Percentiles rank a stretch among this genome's conserved stretches.
Conservation (phyloP, 2,113 vertebrate genomes). For the Dasyprocta punctata region DNA sequence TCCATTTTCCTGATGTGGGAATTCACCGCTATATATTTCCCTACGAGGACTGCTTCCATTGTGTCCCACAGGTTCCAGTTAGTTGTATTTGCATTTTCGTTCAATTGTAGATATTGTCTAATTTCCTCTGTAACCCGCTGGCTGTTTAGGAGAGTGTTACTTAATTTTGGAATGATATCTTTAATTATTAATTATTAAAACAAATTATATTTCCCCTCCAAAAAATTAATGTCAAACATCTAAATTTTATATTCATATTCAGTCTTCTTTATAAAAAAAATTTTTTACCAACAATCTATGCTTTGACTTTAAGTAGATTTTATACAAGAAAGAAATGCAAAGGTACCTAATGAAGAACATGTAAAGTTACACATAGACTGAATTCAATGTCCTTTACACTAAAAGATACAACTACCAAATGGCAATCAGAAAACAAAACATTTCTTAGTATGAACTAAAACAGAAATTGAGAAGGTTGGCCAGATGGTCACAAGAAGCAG, state of each 20-base stretch:
- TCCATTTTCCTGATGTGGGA: no score
- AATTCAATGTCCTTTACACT: background rate
- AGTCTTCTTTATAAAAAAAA: background rate
- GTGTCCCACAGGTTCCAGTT: no score
- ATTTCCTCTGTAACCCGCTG: no score
- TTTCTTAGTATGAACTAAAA: background rate
- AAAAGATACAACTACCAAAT: background rate
- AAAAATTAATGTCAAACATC: background rate
- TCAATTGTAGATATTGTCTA: no score
- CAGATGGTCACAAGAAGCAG: background rate
- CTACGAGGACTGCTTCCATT: no score
- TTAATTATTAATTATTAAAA: background rate
- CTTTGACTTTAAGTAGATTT: conserved; percentile 25
- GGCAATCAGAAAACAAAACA: background rate
- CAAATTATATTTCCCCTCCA: background rate
- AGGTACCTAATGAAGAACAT: background rate
- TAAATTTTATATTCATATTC: conserved; percentile 14
- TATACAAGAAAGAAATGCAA: conserved; percentile 16
- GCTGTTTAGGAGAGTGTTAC: no score
- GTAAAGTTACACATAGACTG: background rate
- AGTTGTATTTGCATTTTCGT: no score
- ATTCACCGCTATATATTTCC: no score
- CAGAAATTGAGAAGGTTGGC: background rate
- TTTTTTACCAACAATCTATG: background rate
- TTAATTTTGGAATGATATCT: no score